Base-by-base conservation (phyloP, 2,888 invertebrate species). In the Chymomyza amoena region DNA sequence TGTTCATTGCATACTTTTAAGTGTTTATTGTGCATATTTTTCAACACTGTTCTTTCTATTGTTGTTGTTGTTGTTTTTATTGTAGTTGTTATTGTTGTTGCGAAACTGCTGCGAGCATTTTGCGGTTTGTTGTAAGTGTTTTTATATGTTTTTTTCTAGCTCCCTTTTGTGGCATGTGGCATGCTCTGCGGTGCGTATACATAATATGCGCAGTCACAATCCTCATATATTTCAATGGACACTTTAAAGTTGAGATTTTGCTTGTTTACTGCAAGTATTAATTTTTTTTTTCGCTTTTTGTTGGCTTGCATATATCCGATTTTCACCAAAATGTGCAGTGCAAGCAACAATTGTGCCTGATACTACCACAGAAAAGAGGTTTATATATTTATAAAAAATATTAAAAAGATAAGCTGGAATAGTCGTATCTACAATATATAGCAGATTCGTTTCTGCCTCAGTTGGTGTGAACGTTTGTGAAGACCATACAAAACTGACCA, bases 21-120 rank as follows among this genome's bases (percentile, higher is more conserved):
- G 70, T 62, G 76, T 72, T 78, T 78, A 82, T 66, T 87, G 83
- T 76, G 80, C 82, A 87, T 78, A 87, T 82, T 87, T 78, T 76
- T 71, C 83, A 75, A 72, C 71, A 72, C 71, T 75, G 63, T 73
- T 72, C 69, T 32, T 69, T 61, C 66, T 63, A 70, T 70, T 70
- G 66, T 67, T 69, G 20, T 50, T 25, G 20, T 32, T 52, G 61
- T 60, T 39, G 51, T 69, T 57, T 7, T 50, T 25, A 20, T 32
- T 39, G 61, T 60, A 36, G 51, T 45, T 45, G 39, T 45, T 45
- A 13, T 45, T 45, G 39, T 45, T 13, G 39, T 45, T 45, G 10
- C 13, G 6, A 45, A 45, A 13, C 13, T 45, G 39, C 39, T 68
- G 73, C 65, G 73, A 68, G 77, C 64, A 68, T 66, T 61, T 51